A percentile compares a stretch with the other conserved stretches of the same genome.
phyloP scores from a whole-genome alignment of 2,113 vertebrate species.

The Aegotheles bennettii region DNA sequence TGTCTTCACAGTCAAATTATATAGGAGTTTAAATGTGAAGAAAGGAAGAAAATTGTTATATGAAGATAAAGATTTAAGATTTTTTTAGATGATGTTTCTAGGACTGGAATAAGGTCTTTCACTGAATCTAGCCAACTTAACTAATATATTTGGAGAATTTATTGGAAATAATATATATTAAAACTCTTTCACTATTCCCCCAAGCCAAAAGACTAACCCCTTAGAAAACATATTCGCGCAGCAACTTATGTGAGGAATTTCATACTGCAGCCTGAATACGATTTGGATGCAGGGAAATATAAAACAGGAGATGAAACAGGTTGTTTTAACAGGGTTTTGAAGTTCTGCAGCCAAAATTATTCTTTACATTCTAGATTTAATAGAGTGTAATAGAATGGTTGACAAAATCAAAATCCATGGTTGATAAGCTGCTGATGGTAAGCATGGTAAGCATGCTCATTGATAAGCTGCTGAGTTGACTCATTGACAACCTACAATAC shows the following conservation, averaged over 20 bases:
- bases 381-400: background rate
- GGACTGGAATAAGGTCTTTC: background rate
- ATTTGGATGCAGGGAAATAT: background rate
- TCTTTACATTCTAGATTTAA: background rate
- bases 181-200: background rate
- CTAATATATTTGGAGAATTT: background rate
- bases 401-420: background rate
- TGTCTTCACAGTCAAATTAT: background rate
- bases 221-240: background rate
- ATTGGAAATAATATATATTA: background rate
- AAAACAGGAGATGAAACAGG: background rate
- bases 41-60: background rate
- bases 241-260: background rate
- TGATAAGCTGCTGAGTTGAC: background rate
- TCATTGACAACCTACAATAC: background rate
- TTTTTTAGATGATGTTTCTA: background rate
- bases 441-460: too few relatives aligned
- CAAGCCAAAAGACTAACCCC: background rate
- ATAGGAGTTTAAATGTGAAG: background rate
- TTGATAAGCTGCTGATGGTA: background rate
- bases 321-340: background rate
- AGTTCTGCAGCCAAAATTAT: background rate
- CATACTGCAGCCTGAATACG: background rate
- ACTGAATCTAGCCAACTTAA: background rate
- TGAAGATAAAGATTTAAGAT: background rate